These are phyloP conservation scores for Acleris emargana DNA, from an alignment of 2,888 invertebrate species.

Conservation along the genomic window DNA sequence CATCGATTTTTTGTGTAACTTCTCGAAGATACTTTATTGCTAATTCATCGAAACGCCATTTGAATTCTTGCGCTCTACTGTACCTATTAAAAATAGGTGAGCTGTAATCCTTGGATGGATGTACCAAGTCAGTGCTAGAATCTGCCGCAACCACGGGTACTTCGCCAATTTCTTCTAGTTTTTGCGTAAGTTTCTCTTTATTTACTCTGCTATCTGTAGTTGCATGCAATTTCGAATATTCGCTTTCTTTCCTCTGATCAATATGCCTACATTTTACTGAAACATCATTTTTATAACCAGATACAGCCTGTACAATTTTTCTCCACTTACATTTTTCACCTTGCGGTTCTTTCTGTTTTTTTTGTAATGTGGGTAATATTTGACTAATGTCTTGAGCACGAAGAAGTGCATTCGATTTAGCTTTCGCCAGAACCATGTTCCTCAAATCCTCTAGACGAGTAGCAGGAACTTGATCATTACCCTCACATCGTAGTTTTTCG, in stretches of 20 bases:
- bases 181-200: conserved; percentile 56
- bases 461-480: neutral
- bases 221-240: conserved; percentile 39
- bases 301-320: neutral
- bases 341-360: neutral
- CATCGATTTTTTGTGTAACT: conserved; percentile 41
- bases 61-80: conserved; percentile 5
- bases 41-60: conserved; percentile 36
- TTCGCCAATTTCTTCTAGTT: conserved; percentile 59
- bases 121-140: conserved; percentile 47
- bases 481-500: too few relatives aligned
- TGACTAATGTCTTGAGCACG: conserved; percentile 1
- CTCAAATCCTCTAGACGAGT: conserved; percentile 10
- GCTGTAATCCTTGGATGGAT: conserved; percentile 2
- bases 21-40: conserved; percentile 42
- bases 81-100: neutral
- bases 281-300: neutral
- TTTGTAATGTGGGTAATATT: conserved; percentile 1
- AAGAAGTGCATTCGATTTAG: conserved; percentile 2
- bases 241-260: conserved; percentile 8
- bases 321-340: neutral
- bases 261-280: too few relatives aligned
- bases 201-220: conserved; percentile 47
- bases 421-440: neutral
- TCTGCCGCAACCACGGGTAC: conserved; percentile 50